A percentile compares a stretch with the other conserved stretches of the same genome.
phyloP scores from a whole-genome alignment of 2,797 vertebrate species.

The Apogon hyalosoma region DNA sequence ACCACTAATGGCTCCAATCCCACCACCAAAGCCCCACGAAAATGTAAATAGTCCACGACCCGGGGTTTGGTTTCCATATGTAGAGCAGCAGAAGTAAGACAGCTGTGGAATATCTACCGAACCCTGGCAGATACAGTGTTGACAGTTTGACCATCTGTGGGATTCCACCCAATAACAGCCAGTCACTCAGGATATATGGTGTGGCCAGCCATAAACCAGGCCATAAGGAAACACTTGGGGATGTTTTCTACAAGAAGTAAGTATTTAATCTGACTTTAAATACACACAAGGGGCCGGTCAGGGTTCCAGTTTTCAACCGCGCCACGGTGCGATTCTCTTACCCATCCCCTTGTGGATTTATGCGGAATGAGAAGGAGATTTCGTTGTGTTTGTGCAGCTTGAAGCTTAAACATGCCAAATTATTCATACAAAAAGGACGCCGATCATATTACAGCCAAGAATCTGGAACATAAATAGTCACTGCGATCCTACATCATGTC shows the following conservation, averaged over 20 bases:
- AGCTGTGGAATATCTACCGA: slow-evolving; percentile 25
- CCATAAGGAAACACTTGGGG: slow-evolving; percentile 38
- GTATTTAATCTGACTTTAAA: slow-evolving; percentile 31
- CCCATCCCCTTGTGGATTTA: slow-evolving; percentile 6
- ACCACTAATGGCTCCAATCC: background rate
- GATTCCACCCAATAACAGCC: slow-evolving; percentile 32
- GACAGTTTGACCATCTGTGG: slow-evolving; percentile 41
- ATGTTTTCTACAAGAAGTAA: slow-evolving; percentile 28
- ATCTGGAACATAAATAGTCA: slow-evolving; percentile 3
- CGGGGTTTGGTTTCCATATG: background rate
- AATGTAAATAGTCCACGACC: background rate
- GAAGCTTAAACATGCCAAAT: slow-evolving; percentile 19
- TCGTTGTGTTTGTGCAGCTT: slow-evolving; percentile 13
- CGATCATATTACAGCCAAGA: background rate
- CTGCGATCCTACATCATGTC: slow-evolving; percentile 23
- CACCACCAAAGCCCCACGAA: background rate
- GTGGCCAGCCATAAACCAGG: background rate
- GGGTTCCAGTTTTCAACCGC: slow-evolving; percentile 13
- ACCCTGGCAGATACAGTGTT: slow-evolving; percentile 5
- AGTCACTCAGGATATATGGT: slow-evolving; percentile 40
- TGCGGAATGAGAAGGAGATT: slow-evolving; percentile 13
- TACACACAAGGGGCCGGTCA: slow-evolving; percentile 10
- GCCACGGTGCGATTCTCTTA: slow-evolving; percentile 9
- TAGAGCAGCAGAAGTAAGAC: background rate
- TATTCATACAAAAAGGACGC: slow-evolving; percentile 8